Base-by-base conservation (phyloP, 2,797 vertebrate genomes). In the Tragelaphus oryx region DNA sequence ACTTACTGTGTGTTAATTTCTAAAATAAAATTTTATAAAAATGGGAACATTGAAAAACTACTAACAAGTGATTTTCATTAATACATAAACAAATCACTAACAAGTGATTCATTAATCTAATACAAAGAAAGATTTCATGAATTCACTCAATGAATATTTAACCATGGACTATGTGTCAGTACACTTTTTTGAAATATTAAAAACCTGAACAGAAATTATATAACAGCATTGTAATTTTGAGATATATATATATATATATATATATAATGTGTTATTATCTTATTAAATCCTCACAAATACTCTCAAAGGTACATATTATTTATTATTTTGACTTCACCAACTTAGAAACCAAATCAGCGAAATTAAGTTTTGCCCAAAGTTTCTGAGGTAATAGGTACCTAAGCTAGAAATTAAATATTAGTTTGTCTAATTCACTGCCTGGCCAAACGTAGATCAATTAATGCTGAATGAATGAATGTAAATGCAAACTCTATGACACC, bases 321-420 rank as follows among this genome's bases (percentile, higher is more conserved):
- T 90, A 93, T 80, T 91, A 81, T 88, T 46, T 26, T 95, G 33
- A 81, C 28, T 93, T 93, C 65, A 54, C 18, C 71, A 91, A 82
- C n/a, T 2, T 26, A 74, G 52, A 96, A 74, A 93, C 33, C 87
- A 60, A 62, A 30, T 83, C 14, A 14, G 11, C 54, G 11, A 91
- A 89, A 82, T 87, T 90, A 94, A 89, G 18, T 62, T 50, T 83
- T 91, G 14, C 28, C 24, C 8, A 55, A 89, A 86, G 59, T 78
- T 78, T 86, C 52, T 65, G 37, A 93, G 33, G 89, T 28, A 89
- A 0, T 65, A 95, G 65, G 55, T 54, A 50, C 14, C 26, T 86
- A 12, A 87, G 60, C n/a, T 79, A 93, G 52, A 85, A 92, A 89
- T 83, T 86, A 92, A 95, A 62, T 10, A 1, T 59, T 57, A 48